phyloP scores from a whole-genome alignment of 2,797 vertebrate species.

The Bryconaethiops microstoma region DNA sequence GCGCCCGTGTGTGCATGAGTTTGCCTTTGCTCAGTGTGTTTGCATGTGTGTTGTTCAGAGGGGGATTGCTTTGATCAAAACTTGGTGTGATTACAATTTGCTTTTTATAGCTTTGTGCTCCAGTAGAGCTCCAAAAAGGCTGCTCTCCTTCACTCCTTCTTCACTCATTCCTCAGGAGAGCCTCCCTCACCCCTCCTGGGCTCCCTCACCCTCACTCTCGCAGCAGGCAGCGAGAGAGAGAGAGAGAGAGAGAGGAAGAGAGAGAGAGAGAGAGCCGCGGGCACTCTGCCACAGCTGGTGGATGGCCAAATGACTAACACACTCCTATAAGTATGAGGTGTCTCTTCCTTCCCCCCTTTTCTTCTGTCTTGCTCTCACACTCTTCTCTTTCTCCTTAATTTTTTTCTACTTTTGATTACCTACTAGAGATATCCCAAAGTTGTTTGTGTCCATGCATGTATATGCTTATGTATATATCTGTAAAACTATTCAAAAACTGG shows the following conservation, averaged over 20 bases:
- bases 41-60: constrained; percentile 25
- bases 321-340: constrained; percentile 12
- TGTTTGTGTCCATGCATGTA: not conserved
- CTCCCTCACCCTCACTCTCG: constrained; percentile 19
- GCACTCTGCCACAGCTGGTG: constrained; percentile 14
- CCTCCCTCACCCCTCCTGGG: constrained; percentile 41
- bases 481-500: too few species aligned
- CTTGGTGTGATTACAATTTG: constrained; percentile 50
- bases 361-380: not conserved
- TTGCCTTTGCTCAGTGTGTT: constrained; percentile 34
- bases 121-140: constrained; percentile 17
- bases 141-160: not conserved
- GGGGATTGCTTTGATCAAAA: constrained; percentile 57
- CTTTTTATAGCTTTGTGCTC: constrained; percentile 48
- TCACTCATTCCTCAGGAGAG: constrained; percentile 30
- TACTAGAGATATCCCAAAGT: not conserved
- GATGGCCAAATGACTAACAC: constrained; percentile 22
- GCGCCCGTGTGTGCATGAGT: constrained; percentile 7
- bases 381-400: not conserved
- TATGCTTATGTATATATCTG: too few species aligned
- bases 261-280: constrained; percentile 7
- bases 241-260: constrained; percentile 11
- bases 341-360: not conserved
- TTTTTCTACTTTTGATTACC: constrained; percentile 6
- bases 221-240: constrained; percentile 10